Evolutionary conservation across 2,888 invertebrate genomes (phyloP).

Genomic region (Xylophagus ater): DNA sequence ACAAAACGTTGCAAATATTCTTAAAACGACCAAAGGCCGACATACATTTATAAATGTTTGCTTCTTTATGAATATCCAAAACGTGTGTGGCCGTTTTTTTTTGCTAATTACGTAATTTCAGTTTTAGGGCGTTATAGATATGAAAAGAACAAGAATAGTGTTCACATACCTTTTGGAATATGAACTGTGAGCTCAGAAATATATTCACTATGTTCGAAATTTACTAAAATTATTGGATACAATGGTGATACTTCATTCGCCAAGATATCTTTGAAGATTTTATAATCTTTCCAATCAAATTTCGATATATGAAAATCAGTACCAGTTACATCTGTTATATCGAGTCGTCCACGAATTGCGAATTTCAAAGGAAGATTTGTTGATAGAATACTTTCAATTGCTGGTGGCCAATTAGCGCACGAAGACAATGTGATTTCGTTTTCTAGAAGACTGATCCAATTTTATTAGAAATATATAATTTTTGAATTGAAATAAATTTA

Average conservation of each 20-base stretch:
- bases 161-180: constrained; percentile 1
- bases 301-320: constrained; percentile 31
- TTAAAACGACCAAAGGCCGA: too few species aligned
- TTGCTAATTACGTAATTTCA: too few species aligned
- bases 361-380: constrained; percentile 52
- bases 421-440: constrained; percentile 28
- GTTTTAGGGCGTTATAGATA: too few species aligned
- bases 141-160: background rate
- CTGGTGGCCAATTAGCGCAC: constrained; percentile 49
- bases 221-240: constrained; percentile 27
- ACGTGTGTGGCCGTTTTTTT: too few species aligned
- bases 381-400: constrained; percentile 48
- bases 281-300: constrained; percentile 26
- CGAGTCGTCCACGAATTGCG: constrained; percentile 48
- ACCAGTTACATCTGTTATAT: constrained; percentile 48
- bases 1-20: too few species aligned
- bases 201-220: constrained; percentile 24
- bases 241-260: constrained; percentile 29
- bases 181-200: background rate
- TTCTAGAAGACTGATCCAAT: constrained; percentile 16
- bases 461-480: background rate
- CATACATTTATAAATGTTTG: too few species aligned
- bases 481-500: background rate
- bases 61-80: too few species aligned
- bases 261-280: constrained; percentile 24